phyloP scores from a whole-genome alignment of 2,888 invertebrate species.

The Mythimna vitellina region DNA sequence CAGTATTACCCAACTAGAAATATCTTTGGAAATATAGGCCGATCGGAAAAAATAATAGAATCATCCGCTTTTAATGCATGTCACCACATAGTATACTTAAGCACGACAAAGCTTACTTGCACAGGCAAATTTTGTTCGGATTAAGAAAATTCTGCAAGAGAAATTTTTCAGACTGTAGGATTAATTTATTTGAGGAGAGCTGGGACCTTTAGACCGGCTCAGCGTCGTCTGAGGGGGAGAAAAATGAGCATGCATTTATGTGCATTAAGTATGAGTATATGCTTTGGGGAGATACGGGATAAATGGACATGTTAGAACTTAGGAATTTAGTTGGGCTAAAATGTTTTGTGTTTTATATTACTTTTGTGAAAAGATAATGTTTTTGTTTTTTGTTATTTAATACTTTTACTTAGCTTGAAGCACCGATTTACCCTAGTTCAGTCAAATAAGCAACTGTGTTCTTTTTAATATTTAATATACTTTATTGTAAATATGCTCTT shows the following conservation, averaged over 20 bases:
- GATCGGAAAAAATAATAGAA: background rate
- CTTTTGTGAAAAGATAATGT: background rate
- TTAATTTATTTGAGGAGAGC: slow-evolving; percentile 51
- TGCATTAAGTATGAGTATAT: slow-evolving; percentile 51
- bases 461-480: too few relatives aligned
- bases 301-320: slow-evolving; percentile 35
- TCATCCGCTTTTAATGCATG: background rate
- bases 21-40: background rate
- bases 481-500: too few relatives aligned
- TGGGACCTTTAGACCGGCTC: slow-evolving; percentile 31
- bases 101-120: slow-evolving; percentile 24
- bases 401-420: too few relatives aligned
- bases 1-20: too few relatives aligned
- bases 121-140: slow-evolving; percentile 20
- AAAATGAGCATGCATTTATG: slow-evolving; percentile 59
- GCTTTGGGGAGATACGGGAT: slow-evolving; percentile 31
- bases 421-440: too few relatives aligned
- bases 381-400: background rate
- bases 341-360: slow-evolving; percentile 9
- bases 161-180: slow-evolving; percentile 50
- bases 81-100: background rate
- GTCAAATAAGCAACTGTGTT: too few relatives aligned
- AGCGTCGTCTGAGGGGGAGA: slow-evolving; percentile 37
- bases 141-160: slow-evolving; percentile 33
- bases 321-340: background rate